Evolutionary conservation across 1,140 invertebrate species (phyloP).

Genomic region (Eufriesea mexicana): DNA sequence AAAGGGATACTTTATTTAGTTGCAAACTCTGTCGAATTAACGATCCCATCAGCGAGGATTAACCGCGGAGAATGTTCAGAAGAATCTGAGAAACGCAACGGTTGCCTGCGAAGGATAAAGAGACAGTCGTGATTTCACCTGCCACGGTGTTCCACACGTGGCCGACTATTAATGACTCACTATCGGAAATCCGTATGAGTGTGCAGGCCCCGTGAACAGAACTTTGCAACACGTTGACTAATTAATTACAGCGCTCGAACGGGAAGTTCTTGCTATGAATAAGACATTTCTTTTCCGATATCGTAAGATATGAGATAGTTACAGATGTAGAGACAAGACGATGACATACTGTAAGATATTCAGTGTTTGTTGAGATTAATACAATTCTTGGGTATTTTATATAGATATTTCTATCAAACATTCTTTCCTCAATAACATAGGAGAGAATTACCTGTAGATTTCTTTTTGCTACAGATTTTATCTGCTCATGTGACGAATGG

Average conservation of each 20-base stretch:
- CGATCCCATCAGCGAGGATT: background rate
- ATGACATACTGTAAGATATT: no score
- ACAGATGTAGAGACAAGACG: no score
- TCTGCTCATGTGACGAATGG: no score
- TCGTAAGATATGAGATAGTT: no score
- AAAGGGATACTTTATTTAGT: background rate
- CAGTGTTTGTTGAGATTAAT: no score
- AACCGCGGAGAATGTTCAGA: background rate
- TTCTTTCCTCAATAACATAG: no score
- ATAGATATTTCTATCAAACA: no score
- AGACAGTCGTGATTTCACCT: slow-evolving; percentile 54
- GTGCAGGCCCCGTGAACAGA: background rate
- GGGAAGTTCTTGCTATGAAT: background rate
- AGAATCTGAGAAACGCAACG: slow-evolving; percentile 25
- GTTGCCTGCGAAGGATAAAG: background rate
- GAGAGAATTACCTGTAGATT: no score
- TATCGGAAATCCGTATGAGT: slow-evolving; percentile 57
- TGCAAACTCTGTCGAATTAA: background rate
- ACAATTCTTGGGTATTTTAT: no score
- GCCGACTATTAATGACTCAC: slow-evolving; percentile 48
- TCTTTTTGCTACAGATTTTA: no score
- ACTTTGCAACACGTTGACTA: background rate
- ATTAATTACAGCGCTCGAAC: slow-evolving; percentile 11
- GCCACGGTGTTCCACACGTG: slow-evolving; percentile 1
- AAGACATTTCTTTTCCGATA: background rate